Percentiles rank a stretch among this genome's conserved stretches.
These are phyloP conservation scores for Thymelicus lineola DNA, from an alignment of 2,888 invertebrate genomes.

Conservation along the genomic window DNA sequence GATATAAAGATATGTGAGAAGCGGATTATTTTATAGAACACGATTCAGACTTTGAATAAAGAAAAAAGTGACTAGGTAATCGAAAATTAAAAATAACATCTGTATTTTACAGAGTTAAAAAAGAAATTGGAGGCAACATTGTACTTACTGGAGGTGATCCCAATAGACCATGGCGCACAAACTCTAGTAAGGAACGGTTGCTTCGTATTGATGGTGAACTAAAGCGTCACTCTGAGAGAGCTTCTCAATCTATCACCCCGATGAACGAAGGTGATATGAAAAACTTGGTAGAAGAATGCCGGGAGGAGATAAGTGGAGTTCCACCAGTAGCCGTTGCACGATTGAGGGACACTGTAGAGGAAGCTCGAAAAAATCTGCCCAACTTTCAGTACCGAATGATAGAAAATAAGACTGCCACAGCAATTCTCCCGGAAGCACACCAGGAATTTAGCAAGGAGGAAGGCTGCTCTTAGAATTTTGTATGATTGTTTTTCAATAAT, in stretches of 20 bases:
- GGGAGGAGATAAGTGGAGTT: constrained; percentile 49
- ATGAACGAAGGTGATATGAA: constrained; percentile 63
- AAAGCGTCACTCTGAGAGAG: constrained; percentile 65
- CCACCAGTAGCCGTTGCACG: constrained; percentile 53
- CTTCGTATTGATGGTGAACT: constrained; percentile 69
- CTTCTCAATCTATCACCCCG: constrained; percentile 57
- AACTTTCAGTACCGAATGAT: constrained; percentile 72
- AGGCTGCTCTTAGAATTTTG: not conserved
- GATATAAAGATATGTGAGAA: too few relatives aligned
- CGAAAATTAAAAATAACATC: constrained; percentile 13
- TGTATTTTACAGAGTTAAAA: constrained; percentile 55
- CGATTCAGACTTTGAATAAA: too few relatives aligned
- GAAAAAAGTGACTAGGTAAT: too few relatives aligned
- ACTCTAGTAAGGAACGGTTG: constrained; percentile 69
- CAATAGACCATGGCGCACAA: constrained; percentile 73
- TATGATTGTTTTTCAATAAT: not conserved
- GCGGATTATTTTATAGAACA: too few relatives aligned
- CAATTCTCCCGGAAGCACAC: constrained; percentile 64
- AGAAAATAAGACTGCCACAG: constrained; percentile 68
- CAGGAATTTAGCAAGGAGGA: not conserved
- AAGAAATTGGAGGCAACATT: constrained; percentile 45
- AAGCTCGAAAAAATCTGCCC: constrained; percentile 66
- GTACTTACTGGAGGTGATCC: constrained; percentile 54
- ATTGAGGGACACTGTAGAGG: constrained; percentile 66
- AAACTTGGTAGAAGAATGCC: constrained; percentile 62